Base-by-base conservation (phyloP, 2,888 invertebrate genomes). In the Galerucella calmariensis region DNA sequence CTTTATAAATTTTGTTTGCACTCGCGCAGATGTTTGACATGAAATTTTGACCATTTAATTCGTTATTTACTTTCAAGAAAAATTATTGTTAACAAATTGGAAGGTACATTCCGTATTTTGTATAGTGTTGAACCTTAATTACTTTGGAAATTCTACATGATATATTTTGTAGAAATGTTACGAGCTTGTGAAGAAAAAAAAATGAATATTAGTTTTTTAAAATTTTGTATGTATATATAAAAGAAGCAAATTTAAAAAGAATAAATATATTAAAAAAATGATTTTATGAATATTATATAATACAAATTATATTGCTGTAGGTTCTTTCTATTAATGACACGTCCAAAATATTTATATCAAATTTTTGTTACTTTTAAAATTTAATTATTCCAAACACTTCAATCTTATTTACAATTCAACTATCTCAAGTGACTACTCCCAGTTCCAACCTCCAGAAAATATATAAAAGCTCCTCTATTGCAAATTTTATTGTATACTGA, bases 151-250 rank as follows among this genome's bases (percentile, higher is more conserved):
- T 73, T 75, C 63, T 71, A 78, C 70, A 75, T 73, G 2, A 81
- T 81, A 81, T 82, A 80, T 82, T 82, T 81, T 81, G 79, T 81
- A 82, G 80, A 78, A 79, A 80, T 81, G 76, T 82, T 81, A 78
- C 68, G 77, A 79, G 80, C 78, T 79, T 77, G 77, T 75, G 70
- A 73, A 76, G 72, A 78, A 73, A 74, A 75, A 74, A 75, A 48
- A 48, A 48, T 12, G 35, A 41, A 14, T 67, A 69, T 78, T 78
- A 78, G 77, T 80, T 80, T 81, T 78, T 77, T 79, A 74, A 79
- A 79, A 81, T 80, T 79, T 80, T 82, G 77, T 80, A 81, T 81
- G 78, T 81, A 79, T 77, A 79, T 77, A 80, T 27, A 77, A 78
- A 69, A 70, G 76, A 48, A 48, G 75, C 70, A 77, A 75, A 78